Evolutionary conservation across 2,888 invertebrate genomes (phyloP).

Genomic region (Phlogophora meticulosa): DNA sequence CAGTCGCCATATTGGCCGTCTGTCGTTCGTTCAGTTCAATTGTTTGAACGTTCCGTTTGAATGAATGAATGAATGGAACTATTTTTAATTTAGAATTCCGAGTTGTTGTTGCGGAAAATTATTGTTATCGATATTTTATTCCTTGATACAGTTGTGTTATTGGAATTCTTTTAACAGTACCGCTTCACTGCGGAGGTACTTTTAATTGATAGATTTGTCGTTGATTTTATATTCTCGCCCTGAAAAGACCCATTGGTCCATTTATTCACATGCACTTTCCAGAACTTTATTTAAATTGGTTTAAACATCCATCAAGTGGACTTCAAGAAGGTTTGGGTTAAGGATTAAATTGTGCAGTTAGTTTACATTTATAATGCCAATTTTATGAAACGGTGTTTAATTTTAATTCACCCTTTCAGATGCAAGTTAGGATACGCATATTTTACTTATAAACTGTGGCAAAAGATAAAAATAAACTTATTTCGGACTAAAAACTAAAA

Average conservation of each 20-base stretch:
- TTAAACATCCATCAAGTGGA: neutral
- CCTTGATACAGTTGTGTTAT: neutral
- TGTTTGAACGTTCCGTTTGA: slow-evolving; percentile 38
- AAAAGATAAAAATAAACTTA: slow-evolving; percentile 2
- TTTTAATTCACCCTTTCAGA: neutral
- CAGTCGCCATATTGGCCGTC: slow-evolving; percentile 64
- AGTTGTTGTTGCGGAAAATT: slow-evolving; percentile 9
- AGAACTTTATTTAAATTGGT: neutral
- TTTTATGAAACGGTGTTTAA: neutral
- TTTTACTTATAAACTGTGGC: slow-evolving; percentile 12
- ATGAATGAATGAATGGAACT: slow-evolving; percentile 48
- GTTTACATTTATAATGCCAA: neutral
- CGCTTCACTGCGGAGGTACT: neutral
- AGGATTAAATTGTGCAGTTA: neutral
- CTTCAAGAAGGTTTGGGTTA: neutral
- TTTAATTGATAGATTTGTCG: neutral
- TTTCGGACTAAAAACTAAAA: slow-evolving; percentile 60
- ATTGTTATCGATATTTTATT: neutral
- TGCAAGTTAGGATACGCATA: neutral
- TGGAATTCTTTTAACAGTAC: neutral
- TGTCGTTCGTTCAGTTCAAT: slow-evolving; percentile 60
- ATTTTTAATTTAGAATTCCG: slow-evolving; percentile 42
- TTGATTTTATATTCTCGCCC: neutral
- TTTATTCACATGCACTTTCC: neutral
- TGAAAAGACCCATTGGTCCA: neutral